Conservation (phyloP, 2,888 invertebrate genomes). For the Lathronympha strigana region DNA sequence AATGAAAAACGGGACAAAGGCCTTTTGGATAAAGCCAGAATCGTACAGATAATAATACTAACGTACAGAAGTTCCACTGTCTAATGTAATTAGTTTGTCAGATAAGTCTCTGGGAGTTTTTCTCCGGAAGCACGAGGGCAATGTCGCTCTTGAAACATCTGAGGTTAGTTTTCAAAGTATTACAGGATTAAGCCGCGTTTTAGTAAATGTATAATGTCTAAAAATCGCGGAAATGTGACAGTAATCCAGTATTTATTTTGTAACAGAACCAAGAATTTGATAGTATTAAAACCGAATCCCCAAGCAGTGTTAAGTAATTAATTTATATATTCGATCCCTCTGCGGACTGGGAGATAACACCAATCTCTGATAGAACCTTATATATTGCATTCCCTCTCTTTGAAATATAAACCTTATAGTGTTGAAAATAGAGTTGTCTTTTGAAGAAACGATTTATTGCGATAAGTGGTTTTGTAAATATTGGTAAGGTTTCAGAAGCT, state of each 20-base stretch:
- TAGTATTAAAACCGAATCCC: conserved; percentile 16
- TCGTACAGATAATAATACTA: not conserved
- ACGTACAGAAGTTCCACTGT: too few relatives aligned
- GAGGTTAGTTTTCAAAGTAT: too few relatives aligned
- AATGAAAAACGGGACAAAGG: conserved; percentile 38
- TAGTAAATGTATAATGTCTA: too few relatives aligned
- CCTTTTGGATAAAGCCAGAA: conserved; percentile 27
- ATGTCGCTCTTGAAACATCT: too few relatives aligned
- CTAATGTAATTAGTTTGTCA: too few relatives aligned
- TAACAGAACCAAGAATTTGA: conserved; percentile 9
- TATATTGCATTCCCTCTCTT: not conserved
- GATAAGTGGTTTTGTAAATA: not conserved
- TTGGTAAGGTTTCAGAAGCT: not conserved
- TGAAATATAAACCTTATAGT: not conserved
- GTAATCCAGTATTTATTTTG: conserved; percentile 6
- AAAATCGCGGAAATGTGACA: not conserved
- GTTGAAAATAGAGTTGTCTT: not conserved
- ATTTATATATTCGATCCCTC: conserved; percentile 34
- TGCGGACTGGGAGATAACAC: conserved; percentile 26
- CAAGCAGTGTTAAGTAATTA: conserved; percentile 36
- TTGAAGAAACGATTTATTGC: not conserved
- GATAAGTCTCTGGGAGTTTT: too few relatives aligned
- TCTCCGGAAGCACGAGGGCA: too few relatives aligned
- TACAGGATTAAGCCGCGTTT: too few relatives aligned
- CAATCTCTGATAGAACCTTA: not conserved